Evolutionary conservation across 2,888 invertebrate genomes (phyloP), one percentile per base, ranked within the genome.

Genomic region (Caenorhabditis panamensis): DNA sequence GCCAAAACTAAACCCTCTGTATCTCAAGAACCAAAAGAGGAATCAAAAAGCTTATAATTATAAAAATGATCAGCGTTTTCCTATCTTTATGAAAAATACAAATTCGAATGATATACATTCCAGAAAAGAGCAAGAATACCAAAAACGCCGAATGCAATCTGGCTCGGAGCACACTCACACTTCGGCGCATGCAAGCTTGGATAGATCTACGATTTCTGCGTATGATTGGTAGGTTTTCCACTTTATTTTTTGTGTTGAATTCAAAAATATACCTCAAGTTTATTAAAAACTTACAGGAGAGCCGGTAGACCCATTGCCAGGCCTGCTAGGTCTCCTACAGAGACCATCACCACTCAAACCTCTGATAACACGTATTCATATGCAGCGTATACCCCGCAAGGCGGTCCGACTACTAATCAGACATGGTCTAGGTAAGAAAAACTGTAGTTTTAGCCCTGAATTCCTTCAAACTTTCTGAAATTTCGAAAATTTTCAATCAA

Each of bases 161-260:
- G 66, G 66, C 6, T 61, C 80, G 24, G 71, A 36, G 54, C 51
- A 82, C 62, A 68, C 75, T 13, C 85, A 85, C 56, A 78, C 79
- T 3, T 83, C 83, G 3, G 82, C 81, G 2, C 82, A 79, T 24
- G 85, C 82, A 0, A 85, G 85, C 68, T 49, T 85, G 22, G 67
- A 71, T n/a, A 53, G 59, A 16, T 71, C 76, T 16, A 84, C 80
- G 0, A 78, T 82, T 22, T 82, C 77, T 53, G 82, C 82, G 2
- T 82, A 80, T 62, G 80, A 78, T 22, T 71, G 61, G 53, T 37
- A 16, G 36, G 53, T 20, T 6, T 2, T 18, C 53, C 13, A 41
- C 36, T 36, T 5, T 36, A 36, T 11, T 11, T 36, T 5, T n/a
- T n/a, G n/a, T n/a, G n/a, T n/a, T n/a, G n/a, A n/a, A n/a, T n/a